Evolutionary conservation across 2,888 invertebrate genomes (phyloP).

Genomic region (Tenthredo scrophulariae): DNA sequence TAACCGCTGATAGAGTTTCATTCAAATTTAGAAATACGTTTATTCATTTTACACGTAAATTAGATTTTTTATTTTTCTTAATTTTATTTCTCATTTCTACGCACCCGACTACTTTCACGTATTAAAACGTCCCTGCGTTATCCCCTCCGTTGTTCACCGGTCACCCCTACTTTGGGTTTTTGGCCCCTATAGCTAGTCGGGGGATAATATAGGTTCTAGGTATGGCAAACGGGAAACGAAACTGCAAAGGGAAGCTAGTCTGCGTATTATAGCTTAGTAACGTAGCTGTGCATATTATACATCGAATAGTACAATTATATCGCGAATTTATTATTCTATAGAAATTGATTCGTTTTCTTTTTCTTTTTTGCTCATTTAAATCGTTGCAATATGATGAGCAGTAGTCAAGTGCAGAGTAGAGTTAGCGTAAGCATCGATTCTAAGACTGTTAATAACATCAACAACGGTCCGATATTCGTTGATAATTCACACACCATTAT

Average conservation of each 20-base stretch:
- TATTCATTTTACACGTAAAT: neutral
- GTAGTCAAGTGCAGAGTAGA: conserved; percentile 57
- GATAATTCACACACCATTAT: neutral
- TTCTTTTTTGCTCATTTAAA: neutral
- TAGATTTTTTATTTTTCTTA: neutral
- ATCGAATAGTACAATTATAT: neutral
- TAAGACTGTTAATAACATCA: conserved; percentile 44
- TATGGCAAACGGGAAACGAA: conserved; percentile 13
- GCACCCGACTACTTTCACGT: neutral
- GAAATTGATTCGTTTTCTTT: neutral
- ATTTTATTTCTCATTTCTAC: neutral
- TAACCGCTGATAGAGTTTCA: no score
- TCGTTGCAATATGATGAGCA: conserved; percentile 60
- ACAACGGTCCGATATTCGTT: conserved; percentile 51
- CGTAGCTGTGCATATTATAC: neutral
- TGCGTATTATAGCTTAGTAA: neutral
- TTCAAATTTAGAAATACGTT: neutral
- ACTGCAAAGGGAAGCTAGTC: neutral
- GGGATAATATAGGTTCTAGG: neutral
- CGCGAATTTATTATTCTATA: neutral
- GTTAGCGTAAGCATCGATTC: conserved; percentile 29
- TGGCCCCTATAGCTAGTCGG: conserved; percentile 4
- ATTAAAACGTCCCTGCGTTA: neutral
- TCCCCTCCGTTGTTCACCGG: neutral
- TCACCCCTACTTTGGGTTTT: conserved; percentile 42